Evolutionary conservation across 2,888 invertebrate species (phyloP).

Genomic region (Andrena haemorrhoa): DNA sequence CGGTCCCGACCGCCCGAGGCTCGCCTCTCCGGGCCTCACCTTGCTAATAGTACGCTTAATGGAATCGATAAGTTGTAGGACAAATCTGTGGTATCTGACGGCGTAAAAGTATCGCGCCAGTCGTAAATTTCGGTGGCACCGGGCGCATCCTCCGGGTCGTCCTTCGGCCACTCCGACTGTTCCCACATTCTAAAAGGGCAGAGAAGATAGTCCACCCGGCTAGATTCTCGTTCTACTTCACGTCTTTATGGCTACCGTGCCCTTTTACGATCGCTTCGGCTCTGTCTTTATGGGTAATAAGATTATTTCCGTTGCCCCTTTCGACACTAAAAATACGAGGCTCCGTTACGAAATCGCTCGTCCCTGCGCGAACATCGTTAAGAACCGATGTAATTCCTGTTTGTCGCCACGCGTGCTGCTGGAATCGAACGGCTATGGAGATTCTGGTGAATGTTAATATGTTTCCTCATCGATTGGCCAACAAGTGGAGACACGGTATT

Average conservation of each 20-base stretch:
- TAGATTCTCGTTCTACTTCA: slow-evolving; percentile 12
- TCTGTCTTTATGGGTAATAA: slow-evolving; percentile 61
- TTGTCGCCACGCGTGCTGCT: slow-evolving; percentile 1
- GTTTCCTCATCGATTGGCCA: background rate
- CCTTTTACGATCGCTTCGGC: slow-evolving; percentile 54
- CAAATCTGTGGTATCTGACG: slow-evolving; percentile 72
- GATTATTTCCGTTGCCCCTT: slow-evolving; percentile 54
- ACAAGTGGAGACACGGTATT: too few relatives aligned
- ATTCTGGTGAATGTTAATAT: background rate
- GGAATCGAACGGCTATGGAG: background rate
- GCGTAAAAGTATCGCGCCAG: slow-evolving; percentile 58
- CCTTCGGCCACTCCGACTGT: slow-evolving; percentile 20
- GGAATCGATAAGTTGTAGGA: slow-evolving; percentile 80
- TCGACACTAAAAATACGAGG: slow-evolving; percentile 35
- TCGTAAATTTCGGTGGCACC: slow-evolving; percentile 69
- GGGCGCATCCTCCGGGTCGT: slow-evolving; percentile 3
- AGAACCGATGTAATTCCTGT: background rate
- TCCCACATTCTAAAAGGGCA: slow-evolving; percentile 44
- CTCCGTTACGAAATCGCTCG: slow-evolving; percentile 27
- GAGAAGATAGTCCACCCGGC: slow-evolving; percentile 13
- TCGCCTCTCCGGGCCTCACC: slow-evolving; percentile 16
- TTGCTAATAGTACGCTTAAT: slow-evolving; percentile 78
- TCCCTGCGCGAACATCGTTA: background rate
- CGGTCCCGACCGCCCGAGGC: background rate
- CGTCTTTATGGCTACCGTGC: slow-evolving; percentile 63